These are phyloP conservation scores for Carterocephalus palaemon DNA, from an alignment of 2,888 invertebrate species.

Conservation along the genomic window DNA sequence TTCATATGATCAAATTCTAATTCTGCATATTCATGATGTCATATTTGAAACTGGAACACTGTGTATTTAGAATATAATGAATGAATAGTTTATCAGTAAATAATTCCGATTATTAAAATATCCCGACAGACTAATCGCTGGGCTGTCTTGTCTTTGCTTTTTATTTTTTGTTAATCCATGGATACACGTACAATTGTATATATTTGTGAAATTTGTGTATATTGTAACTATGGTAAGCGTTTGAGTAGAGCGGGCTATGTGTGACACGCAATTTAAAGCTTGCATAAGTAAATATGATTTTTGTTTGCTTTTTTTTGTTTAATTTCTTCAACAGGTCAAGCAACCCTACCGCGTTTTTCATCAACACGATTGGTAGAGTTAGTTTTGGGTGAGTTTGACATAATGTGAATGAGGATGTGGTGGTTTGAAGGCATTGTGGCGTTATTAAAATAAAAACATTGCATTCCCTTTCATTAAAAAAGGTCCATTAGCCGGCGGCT, in stretches of 20 bases:
- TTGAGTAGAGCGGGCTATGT: slow-evolving; percentile 56
- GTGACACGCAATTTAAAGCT: slow-evolving; percentile 59
- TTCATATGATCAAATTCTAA: too few species aligned
- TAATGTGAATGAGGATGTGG: slow-evolving; percentile 73
- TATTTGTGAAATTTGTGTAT: slow-evolving; percentile 28
- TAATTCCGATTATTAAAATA: neutral
- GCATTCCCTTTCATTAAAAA: slow-evolving; percentile 56
- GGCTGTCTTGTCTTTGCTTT: too few species aligned
- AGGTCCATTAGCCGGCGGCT: too few species aligned
- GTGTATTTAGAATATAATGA: too few species aligned
- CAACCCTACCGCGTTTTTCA: slow-evolving; percentile 84
- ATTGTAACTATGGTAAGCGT: slow-evolving; percentile 33
- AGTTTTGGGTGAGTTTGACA: slow-evolving; percentile 85
- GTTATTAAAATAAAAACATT: slow-evolving; percentile 60
- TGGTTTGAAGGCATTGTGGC: slow-evolving; percentile 76
- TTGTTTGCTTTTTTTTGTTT: slow-evolving; percentile 72
- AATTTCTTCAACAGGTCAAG: slow-evolving; percentile 85
- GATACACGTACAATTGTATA: slow-evolving; percentile 25
- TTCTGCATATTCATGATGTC: too few species aligned
- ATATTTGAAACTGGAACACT: too few species aligned
- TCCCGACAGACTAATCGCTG: neutral
- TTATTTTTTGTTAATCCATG: too few species aligned
- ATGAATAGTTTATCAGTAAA: too few species aligned
- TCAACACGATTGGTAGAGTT: slow-evolving; percentile 84
- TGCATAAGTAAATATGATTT: slow-evolving; percentile 58